Evolutionary conservation across 1,140 invertebrate genomes (phyloP).

Genomic region (Heliconius himera): DNA sequence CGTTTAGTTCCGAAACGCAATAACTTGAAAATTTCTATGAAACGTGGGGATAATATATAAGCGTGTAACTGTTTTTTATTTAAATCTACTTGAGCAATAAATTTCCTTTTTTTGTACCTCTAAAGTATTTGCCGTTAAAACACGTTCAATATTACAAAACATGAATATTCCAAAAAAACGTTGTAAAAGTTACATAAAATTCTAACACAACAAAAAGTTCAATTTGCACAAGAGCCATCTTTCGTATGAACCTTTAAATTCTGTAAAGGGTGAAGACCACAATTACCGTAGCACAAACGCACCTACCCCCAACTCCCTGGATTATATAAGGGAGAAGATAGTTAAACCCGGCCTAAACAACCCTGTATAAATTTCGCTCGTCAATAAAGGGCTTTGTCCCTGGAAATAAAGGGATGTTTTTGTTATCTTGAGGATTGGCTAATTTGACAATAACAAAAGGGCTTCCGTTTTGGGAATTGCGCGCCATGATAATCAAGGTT

Average conservation of each 20-base stretch:
- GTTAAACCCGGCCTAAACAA: constrained; percentile 63
- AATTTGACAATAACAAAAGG: constrained; percentile 82
- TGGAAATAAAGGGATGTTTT: constrained; percentile 78
- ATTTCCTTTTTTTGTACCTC: no score
- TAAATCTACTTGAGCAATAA: no score
- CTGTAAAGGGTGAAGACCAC: constrained; percentile 52
- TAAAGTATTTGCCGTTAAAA: no score
- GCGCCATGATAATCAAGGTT: constrained; percentile 71
- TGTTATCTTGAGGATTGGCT: constrained; percentile 81
- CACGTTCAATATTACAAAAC: no score
- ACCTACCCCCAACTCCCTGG: constrained; percentile 43
- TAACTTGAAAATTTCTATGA: no score
- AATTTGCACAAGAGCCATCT: constrained; percentile 38
- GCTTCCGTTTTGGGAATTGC: constrained; percentile 71
- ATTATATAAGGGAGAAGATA: constrained; percentile 75
- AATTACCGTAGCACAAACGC: constrained; percentile 47
- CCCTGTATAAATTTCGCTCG: constrained; percentile 73
- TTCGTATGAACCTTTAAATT: constrained; percentile 40
- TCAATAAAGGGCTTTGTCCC: constrained; percentile 77
- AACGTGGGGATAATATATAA: no score
- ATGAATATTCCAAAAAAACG: no score
- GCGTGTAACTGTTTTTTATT: no score
- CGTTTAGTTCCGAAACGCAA: no score
- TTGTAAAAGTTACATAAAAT: neutral
- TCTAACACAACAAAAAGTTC: constrained; percentile 28